Evolutionary conservation across 2,113 vertebrate genomes (phyloP).

Genomic region (Phycodurus eques): DNA sequence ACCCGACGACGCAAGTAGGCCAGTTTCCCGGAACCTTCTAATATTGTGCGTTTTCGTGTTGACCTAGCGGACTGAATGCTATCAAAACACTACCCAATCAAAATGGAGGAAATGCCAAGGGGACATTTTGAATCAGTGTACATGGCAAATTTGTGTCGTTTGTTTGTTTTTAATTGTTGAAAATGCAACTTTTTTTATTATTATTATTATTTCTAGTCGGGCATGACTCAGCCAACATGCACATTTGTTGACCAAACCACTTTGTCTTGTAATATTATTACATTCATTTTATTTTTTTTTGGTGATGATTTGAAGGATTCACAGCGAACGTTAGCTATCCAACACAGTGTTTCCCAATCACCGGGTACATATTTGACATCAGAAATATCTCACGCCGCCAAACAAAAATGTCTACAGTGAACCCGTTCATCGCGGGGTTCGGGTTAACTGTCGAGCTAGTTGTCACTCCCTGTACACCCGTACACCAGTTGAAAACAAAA

Average conservation of each 20-base stretch:
- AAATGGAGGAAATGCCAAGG: not conserved
- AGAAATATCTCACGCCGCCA: too few relatives aligned
- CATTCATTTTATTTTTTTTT: not conserved
- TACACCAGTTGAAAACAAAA: too few relatives aligned
- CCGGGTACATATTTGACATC: too few relatives aligned
- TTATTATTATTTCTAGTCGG: not conserved
- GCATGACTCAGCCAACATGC: not conserved
- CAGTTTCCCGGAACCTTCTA: not conserved
- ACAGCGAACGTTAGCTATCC: not conserved
- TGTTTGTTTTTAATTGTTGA: not conserved
- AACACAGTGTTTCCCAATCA: too few relatives aligned
- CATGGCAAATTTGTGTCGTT: not conserved
- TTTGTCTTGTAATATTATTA: not conserved
- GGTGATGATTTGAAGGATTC: not conserved
- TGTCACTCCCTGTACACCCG: too few relatives aligned
- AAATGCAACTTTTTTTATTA: not conserved
- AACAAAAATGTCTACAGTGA: too few relatives aligned
- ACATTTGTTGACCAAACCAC: not conserved
- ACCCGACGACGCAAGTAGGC: slow-evolving; percentile 21
- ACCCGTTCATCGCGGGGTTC: too few relatives aligned
- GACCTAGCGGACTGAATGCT: not conserved
- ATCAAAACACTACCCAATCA: not conserved
- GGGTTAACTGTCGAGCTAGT: too few relatives aligned
- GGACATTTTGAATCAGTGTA: not conserved
- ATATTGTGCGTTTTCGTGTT: not conserved